Evolutionary conservation across 2,888 invertebrate species (phyloP).

Genomic region (Adineta ricciae): DNA sequence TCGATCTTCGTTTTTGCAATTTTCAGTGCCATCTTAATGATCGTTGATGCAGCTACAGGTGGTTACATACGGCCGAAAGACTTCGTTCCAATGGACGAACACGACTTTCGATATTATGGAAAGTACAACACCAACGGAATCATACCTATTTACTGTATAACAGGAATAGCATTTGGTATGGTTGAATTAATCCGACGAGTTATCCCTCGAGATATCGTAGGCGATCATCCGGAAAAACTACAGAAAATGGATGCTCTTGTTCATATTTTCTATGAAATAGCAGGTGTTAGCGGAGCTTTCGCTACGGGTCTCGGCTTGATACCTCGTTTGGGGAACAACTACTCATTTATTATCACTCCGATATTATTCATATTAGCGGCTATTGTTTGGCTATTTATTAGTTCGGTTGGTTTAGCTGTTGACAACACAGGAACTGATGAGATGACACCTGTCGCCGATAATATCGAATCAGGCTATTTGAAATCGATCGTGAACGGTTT

Average conservation of each 20-base stretch:
- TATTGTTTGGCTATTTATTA: background rate
- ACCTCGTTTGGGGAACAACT: background rate
- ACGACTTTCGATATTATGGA: background rate
- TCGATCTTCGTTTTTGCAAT: background rate
- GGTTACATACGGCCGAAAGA: background rate
- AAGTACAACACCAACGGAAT: background rate
- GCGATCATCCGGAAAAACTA: background rate
- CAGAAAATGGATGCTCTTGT: background rate
- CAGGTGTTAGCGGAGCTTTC: background rate
- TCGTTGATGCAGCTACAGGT: background rate
- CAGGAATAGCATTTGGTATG: background rate
- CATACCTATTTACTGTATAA: background rate
- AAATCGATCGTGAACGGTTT: background rate
- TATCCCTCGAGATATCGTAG: background rate
- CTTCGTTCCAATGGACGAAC: background rate
- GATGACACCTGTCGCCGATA: background rate
- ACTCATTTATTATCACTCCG: background rate
- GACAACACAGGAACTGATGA: background rate
- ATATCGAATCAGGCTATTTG: background rate
- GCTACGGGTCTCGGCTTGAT: background rate
- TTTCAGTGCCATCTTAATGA: background rate
- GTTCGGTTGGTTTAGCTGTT: background rate
- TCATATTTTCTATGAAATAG: conserved; percentile 1
- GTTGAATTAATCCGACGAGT: background rate
- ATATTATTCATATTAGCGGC: background rate